phyloP scores from a whole-genome alignment of 2,113 vertebrate species.

The Nycticorax nycticorax region DNA sequence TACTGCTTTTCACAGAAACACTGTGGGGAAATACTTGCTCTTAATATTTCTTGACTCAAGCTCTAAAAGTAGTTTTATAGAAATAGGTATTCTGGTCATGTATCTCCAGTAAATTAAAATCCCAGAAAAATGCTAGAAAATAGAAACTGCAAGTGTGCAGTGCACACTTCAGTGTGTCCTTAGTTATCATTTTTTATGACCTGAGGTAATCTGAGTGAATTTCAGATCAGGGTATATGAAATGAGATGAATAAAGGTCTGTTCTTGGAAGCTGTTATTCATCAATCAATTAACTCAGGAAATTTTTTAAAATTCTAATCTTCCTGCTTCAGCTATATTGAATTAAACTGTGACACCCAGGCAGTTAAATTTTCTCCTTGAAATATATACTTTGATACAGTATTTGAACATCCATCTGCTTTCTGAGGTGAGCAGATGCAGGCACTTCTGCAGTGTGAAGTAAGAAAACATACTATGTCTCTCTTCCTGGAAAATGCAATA shows the following conservation, averaged over 20 bases:
- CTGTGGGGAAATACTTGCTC: not conserved
- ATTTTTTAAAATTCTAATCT: not conserved
- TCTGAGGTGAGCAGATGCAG: conserved; percentile 47
- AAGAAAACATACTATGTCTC: not conserved
- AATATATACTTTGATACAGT: conserved; percentile 22
- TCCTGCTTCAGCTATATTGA: conserved; percentile 38
- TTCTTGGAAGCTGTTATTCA: conserved; percentile 51
- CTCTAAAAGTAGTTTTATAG: not conserved
- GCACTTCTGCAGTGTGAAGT: not conserved
- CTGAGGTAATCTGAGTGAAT: conserved; percentile 33
- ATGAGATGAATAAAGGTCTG: conserved; percentile 36
- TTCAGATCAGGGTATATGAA: conserved; percentile 12
- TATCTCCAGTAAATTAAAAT: conserved; percentile 33
- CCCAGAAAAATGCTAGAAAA: conserved; percentile 34
- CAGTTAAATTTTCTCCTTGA: conserved; percentile 48
- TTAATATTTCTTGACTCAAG: not conserved
- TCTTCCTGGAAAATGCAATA: not conserved
- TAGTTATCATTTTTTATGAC: conserved; percentile 12
- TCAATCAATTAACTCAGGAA: conserved; percentile 53
- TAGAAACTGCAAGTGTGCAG: not conserved
- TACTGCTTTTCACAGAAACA: not conserved
- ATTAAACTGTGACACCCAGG: conserved; percentile 46
- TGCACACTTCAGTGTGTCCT: conserved; percentile 17
- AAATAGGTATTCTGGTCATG: conserved; percentile 3
- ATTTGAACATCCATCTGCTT: conserved; percentile 50